These are phyloP conservation scores for Hedychridium roseum DNA, from an alignment of 2,888 invertebrate species.

Conservation along the genomic window DNA sequence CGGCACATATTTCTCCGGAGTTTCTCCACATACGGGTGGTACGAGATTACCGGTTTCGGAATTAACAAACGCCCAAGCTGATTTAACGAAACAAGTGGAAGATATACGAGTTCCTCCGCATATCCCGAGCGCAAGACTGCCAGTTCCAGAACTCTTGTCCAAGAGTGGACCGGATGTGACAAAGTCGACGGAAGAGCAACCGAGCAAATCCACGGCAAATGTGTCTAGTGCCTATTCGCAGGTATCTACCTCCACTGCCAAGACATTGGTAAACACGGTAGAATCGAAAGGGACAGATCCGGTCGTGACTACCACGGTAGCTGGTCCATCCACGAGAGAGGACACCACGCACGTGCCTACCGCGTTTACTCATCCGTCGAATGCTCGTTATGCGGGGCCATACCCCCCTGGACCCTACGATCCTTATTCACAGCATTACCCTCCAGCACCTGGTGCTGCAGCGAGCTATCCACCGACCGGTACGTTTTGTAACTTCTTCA, in stretches of 20 bases:
- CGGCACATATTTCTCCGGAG: constrained; percentile 53
- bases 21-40: constrained; percentile 46
- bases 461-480: constrained; percentile 58
- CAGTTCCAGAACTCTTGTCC: no score
- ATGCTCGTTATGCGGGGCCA: constrained; percentile 53
- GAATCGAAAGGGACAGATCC: constrained; percentile 30
- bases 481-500: constrained; percentile 30
- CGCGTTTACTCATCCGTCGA: constrained; percentile 58
- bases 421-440: constrained; percentile 60
- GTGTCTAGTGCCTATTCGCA: constrained; percentile 41
- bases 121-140: no score
- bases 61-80: constrained; percentile 32
- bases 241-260: constrained; percentile 34
- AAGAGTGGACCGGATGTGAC: no score
- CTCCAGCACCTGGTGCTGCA: constrained; percentile 54
- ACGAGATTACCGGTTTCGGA: constrained; percentile 39
- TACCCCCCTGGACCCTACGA: constrained; percentile 60
- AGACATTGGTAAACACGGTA: constrained; percentile 33
- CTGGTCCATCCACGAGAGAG: constrained; percentile 34
- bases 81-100: constrained; percentile 34
- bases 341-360: constrained; percentile 56
- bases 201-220: constrained; percentile 35
- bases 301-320: constrained; percentile 28
- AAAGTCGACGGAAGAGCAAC: constrained; percentile 1
- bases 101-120: no score